phyloP scores from a whole-genome alignment of 30 jellyfish, hydroid and myxozoan genomes.

The Pseudorhiza aurosa region DNA sequence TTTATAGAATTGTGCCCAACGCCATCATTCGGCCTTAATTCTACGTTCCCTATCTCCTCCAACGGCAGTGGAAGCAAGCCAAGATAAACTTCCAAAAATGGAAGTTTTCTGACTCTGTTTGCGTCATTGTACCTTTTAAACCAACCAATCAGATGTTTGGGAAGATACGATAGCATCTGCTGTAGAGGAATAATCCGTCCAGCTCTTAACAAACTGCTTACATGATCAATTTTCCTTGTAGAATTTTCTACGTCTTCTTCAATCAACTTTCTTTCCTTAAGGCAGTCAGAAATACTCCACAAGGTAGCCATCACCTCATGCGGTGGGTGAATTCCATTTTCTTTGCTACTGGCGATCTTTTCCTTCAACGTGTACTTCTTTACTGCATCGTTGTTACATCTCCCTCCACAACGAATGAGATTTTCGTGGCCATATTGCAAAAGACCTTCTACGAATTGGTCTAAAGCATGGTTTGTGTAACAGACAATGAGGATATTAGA shows the following conservation, averaged over 20 bases:
- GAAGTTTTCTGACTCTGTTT: background rate
- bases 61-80: conserved; percentile 13
- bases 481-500: conserved; percentile 83
- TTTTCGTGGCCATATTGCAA: conserved; percentile 62
- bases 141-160: conserved; percentile 6
- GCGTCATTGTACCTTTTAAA: background rate
- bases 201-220: background rate
- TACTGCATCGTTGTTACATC: conserved; percentile 64
- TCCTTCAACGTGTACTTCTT: conserved; percentile 41
- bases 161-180: background rate
- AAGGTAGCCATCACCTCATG: background rate
- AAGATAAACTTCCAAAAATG: conserved; percentile 42
- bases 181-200: conserved; percentile 17
- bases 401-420: conserved; percentile 79
- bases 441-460: conserved; percentile 79
- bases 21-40: too few species aligned
- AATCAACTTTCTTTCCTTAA: background rate
- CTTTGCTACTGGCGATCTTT: background rate
- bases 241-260: background rate
- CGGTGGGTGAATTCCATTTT: background rate
- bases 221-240: background rate
- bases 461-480: conserved; percentile 91
- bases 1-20: too few species aligned
- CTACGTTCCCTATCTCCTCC: background rate
- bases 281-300: background rate